These are phyloP conservation scores for Cossypha dichroa DNA, from an alignment of 2,797 vertebrate species.

Conservation along the genomic window DNA sequence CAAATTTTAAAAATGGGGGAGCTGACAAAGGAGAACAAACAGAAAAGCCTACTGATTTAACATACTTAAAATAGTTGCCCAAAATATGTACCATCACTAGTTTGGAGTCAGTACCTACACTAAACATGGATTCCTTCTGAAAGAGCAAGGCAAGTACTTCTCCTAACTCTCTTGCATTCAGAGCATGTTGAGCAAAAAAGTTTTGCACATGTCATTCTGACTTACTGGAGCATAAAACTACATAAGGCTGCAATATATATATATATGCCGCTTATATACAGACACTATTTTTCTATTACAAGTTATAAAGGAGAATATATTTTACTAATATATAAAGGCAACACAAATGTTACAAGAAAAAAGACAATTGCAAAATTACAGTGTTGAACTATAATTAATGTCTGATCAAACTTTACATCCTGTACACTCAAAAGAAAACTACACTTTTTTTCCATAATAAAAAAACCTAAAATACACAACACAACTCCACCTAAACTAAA, in stretches of 20 bases:
- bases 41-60: neutral
- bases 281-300: neutral
- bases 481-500: neutral
- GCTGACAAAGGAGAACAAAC: neutral
- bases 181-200: neutral
- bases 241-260: neutral
- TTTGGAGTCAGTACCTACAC: neutral
- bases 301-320: neutral
- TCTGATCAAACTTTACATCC: neutral
- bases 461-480: neutral
- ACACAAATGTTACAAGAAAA: neutral
- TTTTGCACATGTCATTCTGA: neutral
- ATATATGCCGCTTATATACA: neutral
- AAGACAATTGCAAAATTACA: neutral
- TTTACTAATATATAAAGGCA: neutral
- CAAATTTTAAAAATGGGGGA: neutral
- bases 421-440: neutral
- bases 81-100: neutral
- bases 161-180: neutral
- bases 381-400: neutral
- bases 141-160: neutral
- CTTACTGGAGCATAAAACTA: neutral
- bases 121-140: neutral
- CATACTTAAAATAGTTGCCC: neutral
- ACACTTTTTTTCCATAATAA: neutral